Conservation (phyloP, 2,797 vertebrate species). For the Sebastes steindachneri region DNA sequence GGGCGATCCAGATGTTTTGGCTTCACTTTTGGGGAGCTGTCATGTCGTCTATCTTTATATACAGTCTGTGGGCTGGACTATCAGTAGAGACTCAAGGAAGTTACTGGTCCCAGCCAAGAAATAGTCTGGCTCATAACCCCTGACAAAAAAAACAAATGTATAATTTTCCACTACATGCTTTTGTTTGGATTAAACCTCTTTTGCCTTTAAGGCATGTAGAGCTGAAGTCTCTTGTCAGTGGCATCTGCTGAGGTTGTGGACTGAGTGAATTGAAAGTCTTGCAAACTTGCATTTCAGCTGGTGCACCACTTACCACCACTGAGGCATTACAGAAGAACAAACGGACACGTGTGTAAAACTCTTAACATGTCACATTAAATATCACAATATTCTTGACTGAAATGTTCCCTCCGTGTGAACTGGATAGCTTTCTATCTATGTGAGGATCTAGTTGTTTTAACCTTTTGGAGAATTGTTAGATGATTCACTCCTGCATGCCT, state of each 20-base stretch:
- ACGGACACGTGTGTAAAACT: not conserved
- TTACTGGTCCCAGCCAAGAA: too few relatives aligned
- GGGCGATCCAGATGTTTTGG: too few relatives aligned
- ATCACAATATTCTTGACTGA: not conserved
- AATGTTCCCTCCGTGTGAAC: not conserved
- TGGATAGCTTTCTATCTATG: not conserved
- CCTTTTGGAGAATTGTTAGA: not conserved
- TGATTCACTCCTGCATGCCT: conserved; percentile 31
- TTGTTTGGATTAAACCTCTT: not conserved
- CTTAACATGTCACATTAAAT: not conserved
- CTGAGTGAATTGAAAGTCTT: not conserved
- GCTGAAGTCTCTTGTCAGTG: not conserved
- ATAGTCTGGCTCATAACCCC: too few relatives aligned
- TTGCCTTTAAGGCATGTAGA: conserved; percentile 18
- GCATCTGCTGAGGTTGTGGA: conserved; percentile 18
- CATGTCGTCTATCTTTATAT: too few relatives aligned
- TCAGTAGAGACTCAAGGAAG: too few relatives aligned
- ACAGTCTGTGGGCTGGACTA: too few relatives aligned
- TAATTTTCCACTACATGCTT: too few relatives aligned
- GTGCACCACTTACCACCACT: not conserved
- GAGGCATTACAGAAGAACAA: not conserved
- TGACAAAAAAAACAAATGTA: too few relatives aligned
- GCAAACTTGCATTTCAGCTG: not conserved
- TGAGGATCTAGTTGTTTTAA: not conserved
- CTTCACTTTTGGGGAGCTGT: too few relatives aligned